Evolutionary conservation across 2,888 invertebrate genomes (phyloP), one percentile per base, ranked within the genome.

Genomic region (Muscina levida): DNA sequence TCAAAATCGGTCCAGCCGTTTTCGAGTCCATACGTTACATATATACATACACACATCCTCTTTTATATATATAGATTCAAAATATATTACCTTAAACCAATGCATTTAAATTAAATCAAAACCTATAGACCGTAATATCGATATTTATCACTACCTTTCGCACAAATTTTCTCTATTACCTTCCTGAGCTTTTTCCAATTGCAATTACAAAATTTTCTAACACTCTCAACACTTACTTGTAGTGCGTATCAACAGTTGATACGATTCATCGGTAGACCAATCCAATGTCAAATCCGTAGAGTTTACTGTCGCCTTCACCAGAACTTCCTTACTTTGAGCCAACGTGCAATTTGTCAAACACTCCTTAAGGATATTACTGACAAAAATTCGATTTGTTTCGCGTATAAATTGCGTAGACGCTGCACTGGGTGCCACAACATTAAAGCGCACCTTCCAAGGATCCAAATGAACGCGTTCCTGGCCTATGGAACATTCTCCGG

Each of bases 221-320:
- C n/a, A n/a, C n/a, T n/a, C n/a, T n/a, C n/a, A n/a, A n/a, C n/a
- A 72, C 83, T 79, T 82, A 93, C 94, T 93, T 90, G 92, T 92
- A 62, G 91, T 92, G 75, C 92, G 91, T 11, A 94, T 90, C 80
- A 92, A 92, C 56, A 96, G 88, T 73, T 88, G 89, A 86, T 96
- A 96, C 42, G 93, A 91, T 88, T 96, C 96, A 83, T 94, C 92
- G 0, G 95, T 95, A 1, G 91, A 90, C 94, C 94, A 94, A 82
- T 92, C 92, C 8, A 95, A 91, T 0, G 89, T 86, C 3, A 92
- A 84, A 82, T 92, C 91, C 2, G 90, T 85, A 0, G 92, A 91
- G 66, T 89, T 90, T 1, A 94, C 91, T 0, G 90, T 91, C 1
- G 95, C 89, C 86, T 91, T 91, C 1, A 95, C 92, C n/a, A 92